phyloP scores from a whole-genome alignment of 1,140 invertebrate species.

The Drosophila nigrodunni region DNA sequence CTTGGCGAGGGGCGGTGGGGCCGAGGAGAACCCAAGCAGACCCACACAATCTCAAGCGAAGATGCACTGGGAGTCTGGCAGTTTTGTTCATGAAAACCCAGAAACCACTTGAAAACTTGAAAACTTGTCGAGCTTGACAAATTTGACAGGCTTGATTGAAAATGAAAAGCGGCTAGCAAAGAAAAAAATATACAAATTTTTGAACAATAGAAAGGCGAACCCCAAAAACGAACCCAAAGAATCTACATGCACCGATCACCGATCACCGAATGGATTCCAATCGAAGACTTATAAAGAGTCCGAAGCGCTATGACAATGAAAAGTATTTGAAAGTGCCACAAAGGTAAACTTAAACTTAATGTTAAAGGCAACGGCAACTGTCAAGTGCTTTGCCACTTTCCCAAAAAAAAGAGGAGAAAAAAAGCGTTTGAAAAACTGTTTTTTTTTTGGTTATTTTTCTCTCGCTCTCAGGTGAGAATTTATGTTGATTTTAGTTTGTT shows the following conservation, averaged over 20 bases:
- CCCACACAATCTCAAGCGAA: not conserved
- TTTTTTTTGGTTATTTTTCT: conserved; percentile 36
- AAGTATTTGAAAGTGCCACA: conserved; percentile 50
- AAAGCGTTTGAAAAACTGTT: conserved; percentile 38
- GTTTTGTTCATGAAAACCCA: conserved; percentile 11
- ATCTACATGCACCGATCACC: conserved; percentile 8
- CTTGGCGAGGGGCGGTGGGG: too few species aligned
- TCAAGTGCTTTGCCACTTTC: conserved; percentile 78
- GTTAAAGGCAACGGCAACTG: conserved; percentile 50
- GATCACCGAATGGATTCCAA: not conserved
- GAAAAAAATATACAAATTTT: conserved; percentile 45
- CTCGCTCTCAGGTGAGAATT: conserved; percentile 74
- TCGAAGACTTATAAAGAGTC: conserved; percentile 42
- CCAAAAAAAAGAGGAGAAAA: conserved; percentile 19
- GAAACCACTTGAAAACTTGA: conserved; percentile 62
- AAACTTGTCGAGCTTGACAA: conserved; percentile 83
- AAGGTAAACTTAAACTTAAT: not conserved
- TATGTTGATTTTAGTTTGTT: conserved; percentile 69
- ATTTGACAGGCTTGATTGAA: conserved; percentile 83
- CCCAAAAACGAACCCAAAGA: conserved; percentile 35
- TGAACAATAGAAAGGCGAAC: conserved; percentile 44
- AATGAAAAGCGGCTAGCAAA: conserved; percentile 68
- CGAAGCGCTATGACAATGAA: conserved; percentile 62
- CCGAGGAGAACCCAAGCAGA: not conserved
- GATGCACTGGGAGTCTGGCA: not conserved